Percentiles rank a stretch among this genome's conserved stretches.
Evolutionary conservation across 1,140 invertebrate genomes (phyloP).

Genomic region (Spodoptera frugiperda): DNA sequence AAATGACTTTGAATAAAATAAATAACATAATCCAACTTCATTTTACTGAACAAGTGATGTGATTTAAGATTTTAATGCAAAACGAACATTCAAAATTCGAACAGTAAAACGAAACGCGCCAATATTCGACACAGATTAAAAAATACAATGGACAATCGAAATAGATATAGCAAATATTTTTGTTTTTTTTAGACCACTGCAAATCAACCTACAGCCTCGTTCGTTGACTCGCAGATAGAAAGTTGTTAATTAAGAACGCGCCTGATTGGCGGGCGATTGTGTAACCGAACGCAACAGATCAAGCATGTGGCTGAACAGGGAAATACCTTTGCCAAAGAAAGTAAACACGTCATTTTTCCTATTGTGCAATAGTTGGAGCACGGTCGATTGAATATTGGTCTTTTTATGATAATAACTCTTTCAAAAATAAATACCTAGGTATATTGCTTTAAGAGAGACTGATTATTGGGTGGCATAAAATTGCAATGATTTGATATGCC

Average conservation of each 20-base stretch:
- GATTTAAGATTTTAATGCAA: too few species aligned
- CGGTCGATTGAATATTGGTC: too few species aligned
- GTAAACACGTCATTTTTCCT: conserved; percentile 38
- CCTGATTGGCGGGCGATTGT: conserved; percentile 71
- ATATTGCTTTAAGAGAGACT: too few species aligned
- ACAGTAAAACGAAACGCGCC: too few species aligned
- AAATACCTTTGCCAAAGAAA: conserved; percentile 57
- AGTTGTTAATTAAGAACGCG: conserved; percentile 73
- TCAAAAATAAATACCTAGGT: too few species aligned
- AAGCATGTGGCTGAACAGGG: conserved; percentile 57
- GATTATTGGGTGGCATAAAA: too few species aligned
- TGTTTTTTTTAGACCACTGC: conserved; percentile 28
- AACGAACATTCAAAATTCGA: too few species aligned
- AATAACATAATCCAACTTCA: too few species aligned
- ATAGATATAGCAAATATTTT: conserved; percentile 10
- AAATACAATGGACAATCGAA: conserved; percentile 10
- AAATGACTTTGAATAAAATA: too few species aligned
- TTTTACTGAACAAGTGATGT: too few species aligned
- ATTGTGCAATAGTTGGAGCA: conserved; percentile 6
- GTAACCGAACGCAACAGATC: conserved; percentile 68
- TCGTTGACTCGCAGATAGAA: conserved; percentile 74
- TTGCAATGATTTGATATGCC: too few species aligned
- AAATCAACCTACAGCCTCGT: conserved; percentile 54
- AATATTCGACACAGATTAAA: neutral
- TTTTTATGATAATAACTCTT: too few species aligned